Evolutionary conservation across 2,888 invertebrate species (phyloP), one percentile per base, ranked within the genome.

Genomic region (Neoaliturus tenellus): DNA sequence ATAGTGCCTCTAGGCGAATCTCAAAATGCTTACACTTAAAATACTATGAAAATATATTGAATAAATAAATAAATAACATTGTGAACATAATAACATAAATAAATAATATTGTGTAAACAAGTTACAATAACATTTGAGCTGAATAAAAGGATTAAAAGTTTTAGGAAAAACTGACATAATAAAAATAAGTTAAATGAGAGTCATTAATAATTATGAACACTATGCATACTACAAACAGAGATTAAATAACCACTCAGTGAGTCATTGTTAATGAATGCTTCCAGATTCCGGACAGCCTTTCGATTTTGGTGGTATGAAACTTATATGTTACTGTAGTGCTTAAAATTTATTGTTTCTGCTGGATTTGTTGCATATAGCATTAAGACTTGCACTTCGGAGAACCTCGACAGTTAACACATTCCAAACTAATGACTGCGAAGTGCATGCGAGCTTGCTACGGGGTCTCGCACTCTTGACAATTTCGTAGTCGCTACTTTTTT

Each of bases 241-340:
- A 12, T 23, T 14, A 51, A 51, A 51, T 23, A 4, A 23, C 28
- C 14, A 31, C 31, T 62, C 62, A 62, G 62, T 0, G 62, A 62
- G n/a, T 62, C 62, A 62, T 28, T 62, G n/a, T 28, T 75, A 78
- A 31, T 78, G 33, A 75, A 78, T 78, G 78, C 48, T 78, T 78
- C 31, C 78, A 78, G 78, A 78, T 78, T 78, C 78, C 44, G 78
- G 78, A 17, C 78, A 78, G 78, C 78, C 78, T 35, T 78, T 78
- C 78, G 78, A 78, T 78, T 78, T 78, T 55, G 78, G 78, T 55
- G 78, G 78, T 78, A 78, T 78, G 78, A 55, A 51, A 55, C 33
- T 78, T 31, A 51, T 25, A 75, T 44, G 78, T 35, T 78, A 51
- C 20, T 23, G 78, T 78, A 78, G 78, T 33, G 78, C 78, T 78